These are phyloP conservation scores for Cecidostiba fungosa DNA, from an alignment of 2,888 invertebrate species.

Conservation along the genomic window DNA sequence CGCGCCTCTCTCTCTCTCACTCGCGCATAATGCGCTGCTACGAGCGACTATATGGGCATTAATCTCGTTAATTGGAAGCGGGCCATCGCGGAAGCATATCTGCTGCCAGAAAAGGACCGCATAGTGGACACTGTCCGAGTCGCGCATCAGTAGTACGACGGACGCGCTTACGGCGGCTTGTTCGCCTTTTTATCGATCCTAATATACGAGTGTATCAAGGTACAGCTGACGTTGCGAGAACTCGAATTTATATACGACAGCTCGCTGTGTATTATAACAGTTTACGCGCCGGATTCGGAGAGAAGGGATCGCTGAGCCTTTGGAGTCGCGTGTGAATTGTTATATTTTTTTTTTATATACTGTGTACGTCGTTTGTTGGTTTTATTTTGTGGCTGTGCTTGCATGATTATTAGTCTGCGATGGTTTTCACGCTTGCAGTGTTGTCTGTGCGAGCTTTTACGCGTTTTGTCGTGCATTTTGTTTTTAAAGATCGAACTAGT, in stretches of 20 bases:
- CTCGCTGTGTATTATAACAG: neutral
- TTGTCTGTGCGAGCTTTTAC: neutral
- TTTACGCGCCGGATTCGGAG: neutral
- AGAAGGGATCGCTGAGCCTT: neutral
- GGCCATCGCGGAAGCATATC: conserved; percentile 56
- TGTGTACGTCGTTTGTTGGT: neutral
- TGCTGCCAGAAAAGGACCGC: conserved; percentile 29
- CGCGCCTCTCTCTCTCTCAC: conserved; percentile 7
- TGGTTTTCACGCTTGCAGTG: neutral
- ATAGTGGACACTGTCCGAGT: neutral
- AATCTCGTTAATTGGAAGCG: conserved; percentile 57
- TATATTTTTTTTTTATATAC: neutral
- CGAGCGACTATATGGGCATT: conserved; percentile 17
- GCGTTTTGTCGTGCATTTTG: neutral
- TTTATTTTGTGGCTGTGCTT: no score
- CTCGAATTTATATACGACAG: neutral
- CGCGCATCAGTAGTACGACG: conserved; percentile 7
- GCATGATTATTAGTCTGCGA: no score
- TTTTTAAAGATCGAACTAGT: neutral
- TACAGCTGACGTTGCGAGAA: conserved; percentile 5
- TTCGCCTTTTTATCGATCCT: conserved; percentile 14
- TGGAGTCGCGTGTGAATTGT: neutral
- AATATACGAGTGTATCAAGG: conserved; percentile 22
- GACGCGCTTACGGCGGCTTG: neutral
- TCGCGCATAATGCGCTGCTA: conserved; percentile 5